Base-by-base conservation (phyloP, 1,140 invertebrate genomes). In the Bombus affinis region DNA sequence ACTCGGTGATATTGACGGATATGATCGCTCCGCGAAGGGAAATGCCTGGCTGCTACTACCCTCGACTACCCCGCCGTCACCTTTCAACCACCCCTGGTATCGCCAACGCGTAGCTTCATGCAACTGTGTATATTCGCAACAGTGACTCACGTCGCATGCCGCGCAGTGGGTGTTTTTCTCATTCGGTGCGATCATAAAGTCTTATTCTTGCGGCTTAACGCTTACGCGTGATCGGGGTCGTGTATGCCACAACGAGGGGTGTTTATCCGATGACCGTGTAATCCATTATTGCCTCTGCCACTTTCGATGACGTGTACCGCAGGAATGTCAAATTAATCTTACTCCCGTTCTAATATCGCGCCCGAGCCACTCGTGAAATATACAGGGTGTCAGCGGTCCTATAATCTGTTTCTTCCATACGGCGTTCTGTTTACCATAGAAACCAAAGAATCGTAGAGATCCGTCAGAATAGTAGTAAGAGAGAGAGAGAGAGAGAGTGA, bases 191-290 rank as follows among this genome's bases (percentile, higher is more conserved):
- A 91, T 92, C 92, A 89, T 91, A 92, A 91, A 91, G 90, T 92
- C 92, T 94, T 92, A 92, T 92, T 92, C 89, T 92, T 87, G 91
- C 83, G 90, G 92, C 90, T 93, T 91, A 93, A 84, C 83, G 70
- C 66, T 62, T 65, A 65, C 13, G 76, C 57, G 83, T 42, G 47
- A 71, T 57, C 12, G 59, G 73, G 9, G 25, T 57, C 44, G 39
- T 35, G 77, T 47, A 47, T 53, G 28, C 1, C 12, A 22, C 68
- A 35, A 53, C 32, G 75, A 78, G 75, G 91, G 85, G 74, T 44
- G 78, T 85, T 81, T 82, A 88, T 88, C 86, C 89, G 86, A 86
- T 86, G 90, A 87, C 90, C 86, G 88, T 89, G 89, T 88, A 91
- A 93, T 94, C 92, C 90, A 93, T 93, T 93, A 94, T 92, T 92